Evolutionary conservation across 2,888 invertebrate genomes (phyloP).

Genomic region (Protodeltote pygarga): DNA sequence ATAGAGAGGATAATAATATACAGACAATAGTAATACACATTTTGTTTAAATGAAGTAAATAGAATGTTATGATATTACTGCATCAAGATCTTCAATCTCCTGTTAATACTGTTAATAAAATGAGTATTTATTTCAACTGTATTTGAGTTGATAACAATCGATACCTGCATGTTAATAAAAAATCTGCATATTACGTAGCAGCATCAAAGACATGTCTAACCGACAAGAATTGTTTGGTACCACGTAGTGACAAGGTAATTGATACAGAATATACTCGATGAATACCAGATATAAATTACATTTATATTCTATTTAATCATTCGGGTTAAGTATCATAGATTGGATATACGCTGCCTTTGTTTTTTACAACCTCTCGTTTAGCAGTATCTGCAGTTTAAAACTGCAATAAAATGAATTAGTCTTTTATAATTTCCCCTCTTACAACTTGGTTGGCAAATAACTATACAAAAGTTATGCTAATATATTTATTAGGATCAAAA

Average conservation of each 20-base stretch:
- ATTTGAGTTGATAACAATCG: constrained; percentile 17
- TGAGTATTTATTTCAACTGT: constrained; percentile 24
- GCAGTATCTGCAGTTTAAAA: no score
- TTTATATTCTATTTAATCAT: constrained; percentile 60
- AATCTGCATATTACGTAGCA: constrained; percentile 3
- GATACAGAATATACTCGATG: constrained; percentile 40
- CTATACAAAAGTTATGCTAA: no score
- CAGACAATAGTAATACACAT: no score
- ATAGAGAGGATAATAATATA: no score
- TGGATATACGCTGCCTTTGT: no score
- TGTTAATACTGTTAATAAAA: constrained; percentile 23
- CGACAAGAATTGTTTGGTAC: constrained; percentile 13
- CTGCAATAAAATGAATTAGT: no score
- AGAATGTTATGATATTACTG: constrained; percentile 8
- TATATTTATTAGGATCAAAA: no score
- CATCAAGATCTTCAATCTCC: constrained; percentile 22
- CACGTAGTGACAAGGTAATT: constrained; percentile 52
- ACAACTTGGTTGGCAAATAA: no score
- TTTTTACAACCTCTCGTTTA: no score
- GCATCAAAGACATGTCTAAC: constrained; percentile 27
- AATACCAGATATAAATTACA: constrained; percentile 57
- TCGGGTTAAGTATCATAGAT: constrained; percentile 16
- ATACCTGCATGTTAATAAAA: constrained; percentile 2
- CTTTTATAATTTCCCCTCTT: no score
- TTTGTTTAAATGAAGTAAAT: no score